These are phyloP conservation scores for Platygyra sinensis DNA, from an alignment of 64 coral and sea anemone genomes.

Conservation along the genomic window DNA sequence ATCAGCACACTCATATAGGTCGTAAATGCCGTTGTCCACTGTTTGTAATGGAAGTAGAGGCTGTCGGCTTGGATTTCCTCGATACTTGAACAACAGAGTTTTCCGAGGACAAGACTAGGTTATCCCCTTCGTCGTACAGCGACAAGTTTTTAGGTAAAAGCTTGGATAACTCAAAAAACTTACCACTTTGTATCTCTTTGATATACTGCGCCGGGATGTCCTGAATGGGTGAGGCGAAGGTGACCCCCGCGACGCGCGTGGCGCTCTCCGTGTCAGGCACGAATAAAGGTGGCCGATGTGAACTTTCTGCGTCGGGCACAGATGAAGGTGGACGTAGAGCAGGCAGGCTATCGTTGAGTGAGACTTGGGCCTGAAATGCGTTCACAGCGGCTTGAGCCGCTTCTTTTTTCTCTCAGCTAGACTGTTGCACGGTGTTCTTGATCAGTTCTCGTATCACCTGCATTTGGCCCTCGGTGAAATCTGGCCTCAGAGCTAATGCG, in stretches of 20 bases:
- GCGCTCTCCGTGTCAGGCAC: background rate
- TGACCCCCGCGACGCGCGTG: too few species aligned
- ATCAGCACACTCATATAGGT: too few species aligned
- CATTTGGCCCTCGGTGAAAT: too few species aligned
- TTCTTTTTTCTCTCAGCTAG: background rate
- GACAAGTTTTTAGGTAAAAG: background rate
- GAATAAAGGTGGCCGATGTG: background rate
- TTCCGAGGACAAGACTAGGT: background rate
- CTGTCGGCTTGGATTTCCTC: constrained; percentile 1
- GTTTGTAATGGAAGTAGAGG: background rate
- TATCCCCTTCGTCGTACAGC: background rate
- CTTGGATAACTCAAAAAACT: constrained; percentile 21
- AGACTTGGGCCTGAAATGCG: too few species aligned
- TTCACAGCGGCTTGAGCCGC: background rate
- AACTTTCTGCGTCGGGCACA: too few species aligned
- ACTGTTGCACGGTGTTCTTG: too few species aligned
- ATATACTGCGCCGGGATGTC: background rate
- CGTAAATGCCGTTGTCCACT: too few species aligned
- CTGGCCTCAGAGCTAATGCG: too few species aligned
- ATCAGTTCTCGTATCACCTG: too few species aligned
- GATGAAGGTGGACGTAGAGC: background rate
- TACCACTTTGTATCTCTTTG: background rate
- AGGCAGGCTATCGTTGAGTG: background rate
- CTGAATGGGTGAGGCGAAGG: background rate
- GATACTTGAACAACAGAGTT: constrained; percentile 12